A percentile compares a stretch with the other conserved stretches of the same genome.
These are phyloP conservation scores for Priocnemis perturbator DNA, from an alignment of 2,888 invertebrate species.

Conservation along the genomic window DNA sequence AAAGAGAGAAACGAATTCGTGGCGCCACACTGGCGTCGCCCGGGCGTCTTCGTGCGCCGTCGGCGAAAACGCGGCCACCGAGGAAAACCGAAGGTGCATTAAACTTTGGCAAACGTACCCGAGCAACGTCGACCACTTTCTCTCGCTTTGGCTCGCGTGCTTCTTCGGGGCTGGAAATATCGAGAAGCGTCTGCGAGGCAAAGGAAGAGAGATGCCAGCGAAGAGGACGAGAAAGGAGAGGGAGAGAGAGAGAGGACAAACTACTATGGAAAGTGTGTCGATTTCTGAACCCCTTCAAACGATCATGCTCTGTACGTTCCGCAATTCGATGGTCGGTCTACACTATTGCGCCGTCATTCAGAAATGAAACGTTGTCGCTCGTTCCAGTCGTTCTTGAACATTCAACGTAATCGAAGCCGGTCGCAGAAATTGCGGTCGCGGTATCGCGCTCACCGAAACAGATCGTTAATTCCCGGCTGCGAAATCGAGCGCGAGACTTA, in stretches of 20 bases:
- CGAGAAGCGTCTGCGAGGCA: constrained; percentile 18
- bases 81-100: constrained; percentile 62
- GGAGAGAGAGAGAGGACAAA: not conserved
- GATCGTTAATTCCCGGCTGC: too few species aligned
- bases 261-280: not conserved
- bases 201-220: not conserved
- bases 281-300: not conserved
- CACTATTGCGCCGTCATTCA: too few species aligned
- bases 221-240: not conserved
- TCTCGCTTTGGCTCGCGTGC: constrained; percentile 33
- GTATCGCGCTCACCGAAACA: too few species aligned
- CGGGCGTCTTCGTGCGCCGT: constrained; percentile 35
- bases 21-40: constrained; percentile 69
- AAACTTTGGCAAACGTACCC: constrained; percentile 64
- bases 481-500: too few species aligned
- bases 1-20: constrained; percentile 41
- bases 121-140: constrained; percentile 42
- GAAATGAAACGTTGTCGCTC: too few species aligned
- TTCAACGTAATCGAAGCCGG: too few species aligned
- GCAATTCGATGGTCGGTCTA: too few species aligned
- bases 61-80: constrained; percentile 43
- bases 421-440: too few species aligned
- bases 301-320: too few species aligned
- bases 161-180: constrained; percentile 10
- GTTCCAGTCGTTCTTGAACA: too few species aligned